A percentile compares a stretch with the other conserved stretches of the same genome.
Evolutionary conservation across 1,140 invertebrate genomes (phyloP).

Genomic region (Camponotus vicinus): DNA sequence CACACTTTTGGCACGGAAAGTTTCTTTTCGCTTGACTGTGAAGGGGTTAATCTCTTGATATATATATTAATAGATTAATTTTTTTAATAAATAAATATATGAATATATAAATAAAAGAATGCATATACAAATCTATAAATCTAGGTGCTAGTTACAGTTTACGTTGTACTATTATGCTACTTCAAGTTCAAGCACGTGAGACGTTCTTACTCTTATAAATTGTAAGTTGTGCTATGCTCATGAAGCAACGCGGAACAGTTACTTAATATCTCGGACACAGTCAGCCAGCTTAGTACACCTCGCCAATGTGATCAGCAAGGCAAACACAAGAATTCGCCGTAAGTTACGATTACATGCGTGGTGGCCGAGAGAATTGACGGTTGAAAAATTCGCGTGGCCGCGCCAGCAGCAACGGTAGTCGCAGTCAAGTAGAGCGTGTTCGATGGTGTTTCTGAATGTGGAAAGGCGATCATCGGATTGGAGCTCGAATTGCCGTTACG

Average conservation of each 20-base stretch:
- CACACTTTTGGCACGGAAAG: too few species aligned
- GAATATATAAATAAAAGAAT: background rate
- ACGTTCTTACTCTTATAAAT: slow-evolving; percentile 20
- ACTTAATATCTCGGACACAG: slow-evolving; percentile 34
- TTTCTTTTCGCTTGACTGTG: too few species aligned
- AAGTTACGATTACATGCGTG: slow-evolving; percentile 48
- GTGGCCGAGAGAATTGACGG: slow-evolving; percentile 36
- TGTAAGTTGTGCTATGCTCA: background rate
- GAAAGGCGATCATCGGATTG: slow-evolving; percentile 52
- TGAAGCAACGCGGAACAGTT: slow-evolving; percentile 32
- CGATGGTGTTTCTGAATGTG: slow-evolving; percentile 63
- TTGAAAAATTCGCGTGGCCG: slow-evolving; percentile 66
- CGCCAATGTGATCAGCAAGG: slow-evolving; percentile 40
- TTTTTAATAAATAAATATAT: background rate
- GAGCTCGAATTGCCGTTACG: slow-evolving; percentile 57
- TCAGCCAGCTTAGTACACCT: slow-evolving; percentile 21
- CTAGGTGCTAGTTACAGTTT: background rate
- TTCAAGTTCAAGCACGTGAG: slow-evolving; percentile 36
- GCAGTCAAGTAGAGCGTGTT: slow-evolving; percentile 74
- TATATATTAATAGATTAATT: background rate
- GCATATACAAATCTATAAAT: background rate
- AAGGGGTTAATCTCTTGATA: too few species aligned
- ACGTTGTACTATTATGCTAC: background rate
- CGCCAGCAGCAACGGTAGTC: slow-evolving; percentile 67
- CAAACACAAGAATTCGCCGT: slow-evolving; percentile 19